Evolutionary conservation across 2,797 vertebrate genomes (phyloP), one percentile per base, ranked within the genome.

Genomic region (Coccyzus lansbergi): DNA sequence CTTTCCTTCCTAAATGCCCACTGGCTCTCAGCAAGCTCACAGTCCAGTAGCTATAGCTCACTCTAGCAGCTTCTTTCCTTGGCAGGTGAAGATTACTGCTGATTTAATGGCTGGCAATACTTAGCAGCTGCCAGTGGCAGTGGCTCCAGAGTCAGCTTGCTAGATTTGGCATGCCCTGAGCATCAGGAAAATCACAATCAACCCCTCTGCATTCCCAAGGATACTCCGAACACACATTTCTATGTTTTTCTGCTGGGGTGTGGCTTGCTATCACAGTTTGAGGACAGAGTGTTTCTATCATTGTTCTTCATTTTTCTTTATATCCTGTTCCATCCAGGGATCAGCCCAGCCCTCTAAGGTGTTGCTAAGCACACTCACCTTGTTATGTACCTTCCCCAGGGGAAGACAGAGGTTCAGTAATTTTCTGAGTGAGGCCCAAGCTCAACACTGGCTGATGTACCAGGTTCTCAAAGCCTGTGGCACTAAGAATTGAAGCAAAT

Each of bases 401-500:
- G 51, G 42, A 92, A 58, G 46, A 68, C 38, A 44, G 44, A 67
- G 89, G 76, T 64, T 83, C 68, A 58, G 0, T 4, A 48, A 26
- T 58, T 60, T 92, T 29, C 60, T 67, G 53, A 91, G n/a, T 1
- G 2, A 85, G 26, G 14, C 49, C 46, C 42, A 34, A 78, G 31
- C 12, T 55, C 58, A 58, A 64, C 24, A 9, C 33, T 46, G n/a
- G 9, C 49, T 83, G 33, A 62, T 12, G 6, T 18, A 80, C 9
- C 28, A 51, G n/a, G 5, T 7, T 76, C 8, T 58, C 51, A 71
- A 67, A 70, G 5, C 31, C 25, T 42, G 7, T 48, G 63, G 9
- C 0, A 0, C 51, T 40, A 65, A 52, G 20, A 28, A 31, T 56
- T 62, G 24, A 70, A 55, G 10, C 0, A 4, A 12, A 7, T 55